Evolutionary conservation across 2,888 invertebrate species (phyloP).

Genomic region (Tenthredo distinguenda): DNA sequence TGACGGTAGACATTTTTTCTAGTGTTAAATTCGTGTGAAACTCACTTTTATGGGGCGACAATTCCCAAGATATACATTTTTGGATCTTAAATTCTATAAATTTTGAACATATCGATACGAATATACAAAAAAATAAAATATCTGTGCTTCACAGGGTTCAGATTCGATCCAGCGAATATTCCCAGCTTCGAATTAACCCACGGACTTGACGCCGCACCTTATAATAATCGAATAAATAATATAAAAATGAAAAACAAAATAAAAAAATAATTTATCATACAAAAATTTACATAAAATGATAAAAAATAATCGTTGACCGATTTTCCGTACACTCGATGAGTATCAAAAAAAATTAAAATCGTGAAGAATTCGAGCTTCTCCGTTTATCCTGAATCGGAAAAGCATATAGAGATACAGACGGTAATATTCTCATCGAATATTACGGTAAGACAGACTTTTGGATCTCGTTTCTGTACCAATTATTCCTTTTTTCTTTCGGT

Average conservation of each 20-base stretch:
- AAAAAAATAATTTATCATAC: neutral
- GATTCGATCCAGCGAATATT: constrained; percentile 21
- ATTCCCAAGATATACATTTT: neutral
- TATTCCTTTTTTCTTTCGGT: neutral
- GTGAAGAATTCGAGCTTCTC: neutral
- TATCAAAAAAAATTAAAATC: neutral
- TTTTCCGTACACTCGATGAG: too few species aligned
- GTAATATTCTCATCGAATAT: constrained; percentile 1
- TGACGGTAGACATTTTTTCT: neutral
- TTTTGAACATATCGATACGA: neutral
- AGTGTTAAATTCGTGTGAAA: neutral
- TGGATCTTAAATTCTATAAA: neutral
- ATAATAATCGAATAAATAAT: neutral
- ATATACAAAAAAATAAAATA: neutral
- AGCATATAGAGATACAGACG: neutral
- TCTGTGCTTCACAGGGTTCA: neutral
- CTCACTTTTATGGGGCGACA: neutral
- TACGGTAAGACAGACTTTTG: neutral
- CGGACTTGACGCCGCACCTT: too few species aligned
- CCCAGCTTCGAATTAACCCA: neutral
- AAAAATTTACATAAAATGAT: neutral
- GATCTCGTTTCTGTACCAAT: neutral
- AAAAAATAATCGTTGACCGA: too few species aligned
- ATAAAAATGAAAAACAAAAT: neutral
- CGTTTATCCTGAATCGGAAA: neutral